Evolutionary conservation across 2,888 invertebrate species (phyloP), one percentile per base, ranked within the genome.

Genomic region (Exocentrus adspersus): DNA sequence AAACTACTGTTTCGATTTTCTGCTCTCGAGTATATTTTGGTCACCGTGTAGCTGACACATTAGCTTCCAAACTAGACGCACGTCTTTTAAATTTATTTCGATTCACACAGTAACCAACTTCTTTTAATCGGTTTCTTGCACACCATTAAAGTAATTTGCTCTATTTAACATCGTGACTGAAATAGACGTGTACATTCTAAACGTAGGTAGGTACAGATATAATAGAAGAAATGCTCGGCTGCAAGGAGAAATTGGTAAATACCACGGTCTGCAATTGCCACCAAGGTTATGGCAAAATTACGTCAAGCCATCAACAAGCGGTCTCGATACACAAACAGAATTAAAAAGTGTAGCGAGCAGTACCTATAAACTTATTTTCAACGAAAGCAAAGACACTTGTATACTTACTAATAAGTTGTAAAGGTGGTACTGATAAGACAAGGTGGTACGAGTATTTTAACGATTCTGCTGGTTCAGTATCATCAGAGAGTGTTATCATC

Each of bases 381-480:
- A 37, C 37, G 14, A 37, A n/a, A n/a, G 14, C 12, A n/a, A n/a
- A n/a, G n/a, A n/a, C n/a, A n/a, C n/a, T n/a, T n/a, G n/a, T 37
- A 37, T 14, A 37, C 3, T 14, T 12, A 6, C 37, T n/a, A 5
- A 3, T 37, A 37, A n/a, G 24, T 5, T 12, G 12, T 37, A 37
- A 37, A n/a, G 14, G 2, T 30, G 43, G 45, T 43, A 54, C n/a
- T n/a, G n/a, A n/a, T n/a, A 16, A 43, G 14, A 14, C n/a, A 9
- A 20, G 42, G n/a, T 16, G 24, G 24, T 54, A 10, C 1, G n/a
- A 9, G 10, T 54, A 54, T 54, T 54, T n/a, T 54, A 54, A 45
- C 43, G 28, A 24, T 43, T 54, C 28, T 14, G 10, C 28, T 17
- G 6, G 16, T 19, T 19, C 19, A 37, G 45, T 45, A 54, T 28